Base-by-base conservation (phyloP, 1,140 invertebrate species). In the Neodiprion fabricii region DNA sequence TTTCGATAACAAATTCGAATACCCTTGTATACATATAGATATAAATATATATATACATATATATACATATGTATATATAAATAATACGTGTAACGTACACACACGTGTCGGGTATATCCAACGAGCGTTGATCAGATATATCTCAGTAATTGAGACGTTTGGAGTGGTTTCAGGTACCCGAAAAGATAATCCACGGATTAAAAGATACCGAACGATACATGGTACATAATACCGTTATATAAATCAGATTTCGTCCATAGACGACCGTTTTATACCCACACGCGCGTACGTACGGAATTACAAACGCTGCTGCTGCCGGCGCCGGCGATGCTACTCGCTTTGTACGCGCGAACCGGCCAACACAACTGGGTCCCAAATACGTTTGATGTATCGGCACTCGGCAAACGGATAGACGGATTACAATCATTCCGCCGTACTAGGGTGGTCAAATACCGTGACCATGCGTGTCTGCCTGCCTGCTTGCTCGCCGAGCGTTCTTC, bases 391-490 rank as follows among this genome's bases (percentile, higher is more conserved):
- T 86, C 84, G 83, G 84, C 83, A 50, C n/a, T 5, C 66, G 65
- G 40, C 66, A 61, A 84, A 85, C 86, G 86, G 86, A 88, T 87
- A 87, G 86, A 87, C 85, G 85, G 86, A 88, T 88, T 86, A 88
- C 85, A 86, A 87, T 87, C 81, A 88, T 88, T 88, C 82, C 80
- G 79, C 82, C 78, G 82, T 40, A 81, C 78, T 82, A 81, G 85
- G 85, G 86, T 87, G 86, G 84, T 84, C 86, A 88, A 87, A 85
- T 81, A 88, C 81, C 86, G 86, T 88, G 86, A 87, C 86, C 85
- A 83, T 85, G 79, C 83, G 82, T 83, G 82, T 77, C 78, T 81
- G 75, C 71, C 79, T 11, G 11, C 11, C 67, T 40, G 28, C 28
- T 40, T 40, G 28, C 28, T 40, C 28, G 5, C 5, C 28, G 28